A percentile compares a stretch with the other conserved stretches of the same genome.
Conservation (phyloP, 2,797 vertebrate genomes). For the Etheostoma nigrum region DNA sequence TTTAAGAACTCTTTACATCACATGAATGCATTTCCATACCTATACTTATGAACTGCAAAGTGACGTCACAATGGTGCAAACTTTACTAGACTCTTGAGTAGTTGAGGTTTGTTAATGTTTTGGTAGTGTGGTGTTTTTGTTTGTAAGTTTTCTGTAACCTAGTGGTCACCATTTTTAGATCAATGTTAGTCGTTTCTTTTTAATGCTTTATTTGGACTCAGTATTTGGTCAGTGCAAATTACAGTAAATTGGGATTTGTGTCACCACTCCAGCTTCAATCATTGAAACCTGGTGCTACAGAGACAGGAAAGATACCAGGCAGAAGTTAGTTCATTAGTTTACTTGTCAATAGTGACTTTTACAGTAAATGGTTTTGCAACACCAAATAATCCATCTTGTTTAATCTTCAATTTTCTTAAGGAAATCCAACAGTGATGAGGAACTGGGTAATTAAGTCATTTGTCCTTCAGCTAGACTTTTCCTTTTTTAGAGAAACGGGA, state of each 20-base stretch:
- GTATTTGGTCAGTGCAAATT: background rate
- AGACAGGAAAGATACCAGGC: background rate
- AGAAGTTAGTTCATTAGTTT: background rate
- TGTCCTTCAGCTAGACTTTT: background rate
- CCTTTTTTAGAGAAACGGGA: slow-evolving; percentile 13
- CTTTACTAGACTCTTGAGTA: background rate
- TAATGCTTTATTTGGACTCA: background rate
- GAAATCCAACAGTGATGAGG: background rate
- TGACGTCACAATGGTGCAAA: background rate
- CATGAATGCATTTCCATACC: background rate
- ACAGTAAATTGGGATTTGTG: background rate
- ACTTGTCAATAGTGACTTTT: background rate
- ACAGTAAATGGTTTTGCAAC: background rate
- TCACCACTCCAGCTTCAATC: background rate
- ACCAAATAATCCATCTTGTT: background rate
- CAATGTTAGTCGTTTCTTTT: background rate
- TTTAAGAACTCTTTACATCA: background rate
- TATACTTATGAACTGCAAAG: background rate
- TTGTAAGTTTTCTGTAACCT: no score
- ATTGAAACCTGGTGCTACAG: background rate
- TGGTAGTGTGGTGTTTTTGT: background rate
- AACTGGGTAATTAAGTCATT: background rate
- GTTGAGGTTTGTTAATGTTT: background rate
- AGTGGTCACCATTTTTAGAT: background rate
- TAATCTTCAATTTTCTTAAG: background rate